Evolutionary conservation across 2,113 vertebrate species (phyloP).

Genomic region (Australoheros scitulus): DNA sequence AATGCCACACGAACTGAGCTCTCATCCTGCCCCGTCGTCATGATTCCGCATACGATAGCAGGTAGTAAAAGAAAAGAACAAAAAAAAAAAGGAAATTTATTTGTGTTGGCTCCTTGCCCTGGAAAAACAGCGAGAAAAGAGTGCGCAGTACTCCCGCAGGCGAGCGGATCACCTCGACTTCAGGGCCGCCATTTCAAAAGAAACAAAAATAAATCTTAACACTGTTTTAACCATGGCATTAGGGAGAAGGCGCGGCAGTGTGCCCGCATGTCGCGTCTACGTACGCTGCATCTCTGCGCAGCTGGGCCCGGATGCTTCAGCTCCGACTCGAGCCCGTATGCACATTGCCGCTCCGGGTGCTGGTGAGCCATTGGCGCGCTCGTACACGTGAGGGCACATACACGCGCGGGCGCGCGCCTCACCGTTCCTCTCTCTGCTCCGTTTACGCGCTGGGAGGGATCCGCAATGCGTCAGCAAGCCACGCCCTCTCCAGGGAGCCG

Average conservation of each 20-base stretch:
- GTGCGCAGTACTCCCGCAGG: slow-evolving; percentile 36
- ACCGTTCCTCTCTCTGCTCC: background rate
- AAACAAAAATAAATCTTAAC: background rate
- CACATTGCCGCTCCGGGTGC: background rate
- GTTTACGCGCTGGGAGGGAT: slow-evolving; percentile 53
- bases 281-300: slow-evolving; percentile 40
- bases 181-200: slow-evolving; percentile 53
- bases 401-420: background rate
- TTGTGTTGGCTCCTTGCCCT: background rate
- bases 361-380: slow-evolving; percentile 18
- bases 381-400: background rate
- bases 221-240: background rate
- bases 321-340: slow-evolving; percentile 8
- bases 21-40: slow-evolving; percentile 88
- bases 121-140: slow-evolving; percentile 9
- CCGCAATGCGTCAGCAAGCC: slow-evolving; percentile 83
- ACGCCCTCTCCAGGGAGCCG: slow-evolving; percentile 61
- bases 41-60: slow-evolving; percentile 60
- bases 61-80: background rate
- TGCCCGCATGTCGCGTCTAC: slow-evolving; percentile 31
- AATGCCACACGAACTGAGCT: slow-evolving; percentile 93
- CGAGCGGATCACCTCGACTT: slow-evolving; percentile 48
- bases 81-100: background rate
- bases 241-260: background rate
- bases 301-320: slow-evolving; percentile 28